Evolutionary conservation across 2,888 invertebrate genomes (phyloP).

Genomic region (Sturmia bella): DNA sequence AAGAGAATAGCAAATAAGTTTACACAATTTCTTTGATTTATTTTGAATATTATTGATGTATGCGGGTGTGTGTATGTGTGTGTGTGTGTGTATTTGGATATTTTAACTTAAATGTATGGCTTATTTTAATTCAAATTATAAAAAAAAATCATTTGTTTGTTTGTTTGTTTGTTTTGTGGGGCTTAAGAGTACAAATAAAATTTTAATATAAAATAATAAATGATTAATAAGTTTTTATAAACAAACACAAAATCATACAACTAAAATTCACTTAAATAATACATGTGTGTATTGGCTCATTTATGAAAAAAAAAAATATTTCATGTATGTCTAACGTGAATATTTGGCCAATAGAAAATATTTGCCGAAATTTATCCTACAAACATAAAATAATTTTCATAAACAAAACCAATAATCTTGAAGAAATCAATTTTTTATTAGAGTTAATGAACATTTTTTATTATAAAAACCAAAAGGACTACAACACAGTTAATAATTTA

Average conservation of each 20-base stretch:
- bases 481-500: slow-evolving; percentile 15
- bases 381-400: too few relatives aligned
- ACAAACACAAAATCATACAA: slow-evolving; percentile 40
- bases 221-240: not conserved
- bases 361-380: too few relatives aligned
- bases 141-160: slow-evolving; percentile 4
- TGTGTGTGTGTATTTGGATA: not conserved
- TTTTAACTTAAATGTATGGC: not conserved
- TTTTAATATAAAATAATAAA: slow-evolving; percentile 61
- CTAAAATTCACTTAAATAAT: not conserved
- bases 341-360: too few relatives aligned
- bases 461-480: too few relatives aligned
- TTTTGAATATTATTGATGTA: not conserved
- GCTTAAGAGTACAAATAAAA: slow-evolving; percentile 37
- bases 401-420: too few relatives aligned
- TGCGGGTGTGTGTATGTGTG: not conserved
- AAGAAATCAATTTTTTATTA: too few relatives aligned
- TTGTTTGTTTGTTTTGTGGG: slow-evolving; percentile 22
- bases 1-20: slow-evolving; percentile 62
- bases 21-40: slow-evolving; percentile 24
- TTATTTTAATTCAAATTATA: not conserved
- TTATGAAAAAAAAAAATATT: slow-evolving; percentile 35
- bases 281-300: too few relatives aligned
- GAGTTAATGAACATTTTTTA: slow-evolving; percentile 13
- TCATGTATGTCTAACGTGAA: too few relatives aligned